phyloP scores from a whole-genome alignment of 2,888 invertebrate species.

The Tuberolachnus salignus region DNA sequence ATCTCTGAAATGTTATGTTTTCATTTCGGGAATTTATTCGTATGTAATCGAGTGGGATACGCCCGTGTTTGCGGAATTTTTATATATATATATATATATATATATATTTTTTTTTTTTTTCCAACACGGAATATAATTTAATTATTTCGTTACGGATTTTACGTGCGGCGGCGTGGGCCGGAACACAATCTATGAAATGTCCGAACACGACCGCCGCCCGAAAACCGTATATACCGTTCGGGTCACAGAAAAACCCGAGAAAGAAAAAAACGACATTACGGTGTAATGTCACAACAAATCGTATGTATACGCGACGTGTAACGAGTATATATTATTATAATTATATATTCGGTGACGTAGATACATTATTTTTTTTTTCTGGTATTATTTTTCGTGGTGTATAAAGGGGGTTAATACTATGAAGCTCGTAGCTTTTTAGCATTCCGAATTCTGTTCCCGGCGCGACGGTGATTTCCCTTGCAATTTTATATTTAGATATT shows the following conservation, averaged over 20 bases:
- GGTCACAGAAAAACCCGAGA: no score
- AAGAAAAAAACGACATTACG: no score
- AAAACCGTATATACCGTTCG: no score
- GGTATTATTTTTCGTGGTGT: no score
- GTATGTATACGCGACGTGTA: not conserved
- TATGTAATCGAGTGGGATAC: conserved; percentile 21
- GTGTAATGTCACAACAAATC: no score
- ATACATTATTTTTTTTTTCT: no score
- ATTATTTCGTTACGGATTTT: conserved; percentile 25
- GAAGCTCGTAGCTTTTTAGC: no score
- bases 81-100: not conserved
- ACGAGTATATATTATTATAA: not conserved
- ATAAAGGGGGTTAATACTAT: no score
- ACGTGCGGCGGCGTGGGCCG: conserved; percentile 2
- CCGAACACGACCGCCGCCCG: not conserved
- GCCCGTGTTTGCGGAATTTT: not conserved
- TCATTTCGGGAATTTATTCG: conserved; percentile 13
- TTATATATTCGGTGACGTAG: no score
- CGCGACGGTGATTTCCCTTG: no score
- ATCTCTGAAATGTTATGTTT: conserved; percentile 25
- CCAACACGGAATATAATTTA: conserved; percentile 28
- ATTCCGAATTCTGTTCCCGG: no score
- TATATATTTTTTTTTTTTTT: conserved; percentile 21
- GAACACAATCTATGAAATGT: not conserved
- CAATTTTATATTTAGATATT: no score